Conservation (phyloP, 2,797 vertebrate genomes). For the Tangara arthus region DNA sequence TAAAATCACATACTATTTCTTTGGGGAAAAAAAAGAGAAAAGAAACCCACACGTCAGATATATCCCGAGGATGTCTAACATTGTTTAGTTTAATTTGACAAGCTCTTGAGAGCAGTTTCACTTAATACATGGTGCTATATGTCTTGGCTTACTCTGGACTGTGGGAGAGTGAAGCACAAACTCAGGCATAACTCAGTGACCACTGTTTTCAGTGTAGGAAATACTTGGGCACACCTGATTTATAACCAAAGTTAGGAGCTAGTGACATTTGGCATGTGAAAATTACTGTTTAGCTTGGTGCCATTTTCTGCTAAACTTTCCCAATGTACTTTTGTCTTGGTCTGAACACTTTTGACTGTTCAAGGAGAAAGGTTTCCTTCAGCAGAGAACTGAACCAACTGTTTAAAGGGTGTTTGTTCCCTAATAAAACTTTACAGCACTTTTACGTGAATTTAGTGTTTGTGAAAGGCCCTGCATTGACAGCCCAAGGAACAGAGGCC, state of each 20-base stretch:
- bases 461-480: background rate
- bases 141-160: background rate
- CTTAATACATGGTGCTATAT: background rate
- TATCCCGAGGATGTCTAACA: background rate
- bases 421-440: constrained; percentile 50
- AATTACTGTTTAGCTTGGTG: background rate
- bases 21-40: background rate
- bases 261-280: background rate
- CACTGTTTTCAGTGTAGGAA: background rate
- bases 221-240: background rate
- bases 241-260: background rate
- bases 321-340: background rate
- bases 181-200: background rate
- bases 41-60: background rate
- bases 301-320: background rate
- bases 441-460: background rate
- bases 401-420: constrained; percentile 45
- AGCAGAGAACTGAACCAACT: background rate
- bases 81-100: constrained; percentile 1
- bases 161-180: background rate
- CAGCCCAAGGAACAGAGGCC: background rate
- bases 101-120: constrained; percentile 20
- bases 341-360: background rate
- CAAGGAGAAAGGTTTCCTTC: constrained; percentile 21
- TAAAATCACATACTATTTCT: background rate